Base-by-base conservation (phyloP, 2,113 vertebrate genomes). In the Corapipo altera region DNA sequence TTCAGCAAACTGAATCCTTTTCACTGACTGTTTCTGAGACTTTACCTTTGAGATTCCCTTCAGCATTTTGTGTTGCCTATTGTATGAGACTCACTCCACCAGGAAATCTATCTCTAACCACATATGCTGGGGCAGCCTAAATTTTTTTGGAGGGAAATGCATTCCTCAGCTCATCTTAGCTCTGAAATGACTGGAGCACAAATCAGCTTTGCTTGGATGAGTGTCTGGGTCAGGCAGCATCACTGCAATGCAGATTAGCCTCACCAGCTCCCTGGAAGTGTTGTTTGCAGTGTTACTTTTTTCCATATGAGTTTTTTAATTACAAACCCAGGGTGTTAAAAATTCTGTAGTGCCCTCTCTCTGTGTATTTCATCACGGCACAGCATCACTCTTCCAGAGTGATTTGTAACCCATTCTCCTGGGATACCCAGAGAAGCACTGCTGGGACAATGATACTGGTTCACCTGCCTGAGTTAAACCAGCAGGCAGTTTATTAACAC, bases 201-300 rank as follows among this genome's bases (percentile, higher is more conserved):
- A 24, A 89, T 52, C 65, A 72, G 57, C 43, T 73, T 67, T 0
- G 0, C 80, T 85, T 33, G 18, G 55, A n/a, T 30, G 58, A 75
- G 24, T 6, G 65, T 72, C 87, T 76, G 79, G 73, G 62, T 77
- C 58, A 95, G 79, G 15, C 12, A 84, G 49, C 77, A 74, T 11
- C 66, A 66, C 88, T 76, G 91, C 95, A 87, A 64, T 81, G 66
- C 77, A 82, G 89, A 89, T 82, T 23, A 76, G n/a, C 41, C 51
- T 90, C 59, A 8, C 20, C 78, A 77, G 67, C 67, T 85, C 71
- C 33, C 71, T 55, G n/a, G 32, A 27, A 85, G 11, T 9, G 8
- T 21, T 67, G 46, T n/a, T 85, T 87, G 64, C 44, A 66, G 26
- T 17, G 28, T 20, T 39, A 20, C 15, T 21, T 54, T 61, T 81